phyloP scores from a whole-genome alignment of 2,797 vertebrate genomes.

The Enteromius anoplus region DNA sequence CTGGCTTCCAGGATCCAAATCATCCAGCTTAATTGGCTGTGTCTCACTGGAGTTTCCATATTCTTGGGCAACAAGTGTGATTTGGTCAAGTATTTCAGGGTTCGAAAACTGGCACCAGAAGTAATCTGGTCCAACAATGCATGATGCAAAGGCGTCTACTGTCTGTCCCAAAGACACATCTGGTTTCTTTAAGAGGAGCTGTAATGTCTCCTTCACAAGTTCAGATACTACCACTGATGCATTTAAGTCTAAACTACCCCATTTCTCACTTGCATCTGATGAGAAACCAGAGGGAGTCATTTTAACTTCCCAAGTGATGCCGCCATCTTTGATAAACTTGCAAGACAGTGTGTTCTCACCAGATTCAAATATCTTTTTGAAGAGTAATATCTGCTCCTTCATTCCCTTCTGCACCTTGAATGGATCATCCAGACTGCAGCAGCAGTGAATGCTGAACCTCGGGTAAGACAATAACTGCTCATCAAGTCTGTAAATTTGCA shows the following conservation, averaged over 20 bases:
- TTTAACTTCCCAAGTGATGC: constrained; percentile 77
- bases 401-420: constrained; percentile 41
- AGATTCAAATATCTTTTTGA: constrained; percentile 71
- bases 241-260: background rate
- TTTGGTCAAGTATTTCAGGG: constrained; percentile 67
- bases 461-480: constrained; percentile 65
- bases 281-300: constrained; percentile 52
- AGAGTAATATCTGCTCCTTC: constrained; percentile 65
- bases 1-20: constrained; percentile 71
- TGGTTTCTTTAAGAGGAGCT: constrained; percentile 61
- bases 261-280: constrained; percentile 31
- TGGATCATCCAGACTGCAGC: constrained; percentile 62
- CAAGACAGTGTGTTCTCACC: constrained; percentile 66
- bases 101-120: constrained; percentile 87
- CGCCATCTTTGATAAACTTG: constrained; percentile 75
- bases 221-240: background rate
- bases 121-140: constrained; percentile 80
- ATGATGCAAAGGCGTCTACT: constrained; percentile 75
- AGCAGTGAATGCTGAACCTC: constrained; percentile 75
- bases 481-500: constrained; percentile 68
- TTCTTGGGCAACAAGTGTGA: constrained; percentile 75
- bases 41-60: constrained; percentile 63
- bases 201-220: background rate
- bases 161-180: constrained; percentile 63
- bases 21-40: constrained; percentile 18